A percentile compares a stretch with the other conserved stretches of the same genome.
phyloP scores from a whole-genome alignment of 92 coral and sea anemone species.

The Epizoanthus fatuus region DNA sequence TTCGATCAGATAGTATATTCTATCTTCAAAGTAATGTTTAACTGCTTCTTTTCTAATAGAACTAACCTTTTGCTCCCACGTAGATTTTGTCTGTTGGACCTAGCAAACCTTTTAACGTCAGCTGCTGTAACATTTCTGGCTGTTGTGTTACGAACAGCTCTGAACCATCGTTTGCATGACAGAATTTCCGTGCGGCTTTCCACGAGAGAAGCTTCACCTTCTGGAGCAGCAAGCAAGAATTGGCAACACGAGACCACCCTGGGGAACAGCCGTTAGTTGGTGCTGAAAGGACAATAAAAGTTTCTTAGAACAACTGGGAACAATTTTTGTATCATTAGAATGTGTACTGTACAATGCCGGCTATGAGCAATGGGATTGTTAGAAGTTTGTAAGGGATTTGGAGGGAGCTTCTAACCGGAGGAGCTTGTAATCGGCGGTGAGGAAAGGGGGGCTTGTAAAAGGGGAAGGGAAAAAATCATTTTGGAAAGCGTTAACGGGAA shows the following conservation, averaged over 20 bases:
- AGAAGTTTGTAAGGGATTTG: too few relatives aligned
- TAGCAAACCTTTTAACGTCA: not conserved
- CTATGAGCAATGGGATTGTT: too few relatives aligned
- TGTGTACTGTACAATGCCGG: not conserved
- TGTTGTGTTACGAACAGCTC: not conserved
- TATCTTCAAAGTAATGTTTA: too few relatives aligned
- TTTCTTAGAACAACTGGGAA: not conserved
- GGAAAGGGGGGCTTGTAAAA: too few relatives aligned
- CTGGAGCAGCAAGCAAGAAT: slow-evolving; percentile 16
- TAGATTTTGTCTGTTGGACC: not conserved
- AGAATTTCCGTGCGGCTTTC: slow-evolving; percentile 12
- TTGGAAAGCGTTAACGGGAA: too few relatives aligned
- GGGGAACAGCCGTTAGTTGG: slow-evolving; percentile 12
- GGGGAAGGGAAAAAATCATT: too few relatives aligned
- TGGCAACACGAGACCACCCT: slow-evolving; percentile 22
- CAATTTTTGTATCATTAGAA: not conserved
- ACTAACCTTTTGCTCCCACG: slow-evolving; percentile 36
- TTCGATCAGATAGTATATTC: too few relatives aligned
- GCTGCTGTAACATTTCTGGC: not conserved
- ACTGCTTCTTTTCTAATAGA: not conserved
- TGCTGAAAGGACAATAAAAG: not conserved
- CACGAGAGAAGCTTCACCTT: not conserved
- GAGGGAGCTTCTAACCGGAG: too few relatives aligned
- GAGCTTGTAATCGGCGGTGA: too few relatives aligned
- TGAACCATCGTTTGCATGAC: slow-evolving; percentile 6